Evolutionary conservation across 2,888 invertebrate species (phyloP), one percentile per base, ranked within the genome.

Genomic region (Idaea straminata): DNA sequence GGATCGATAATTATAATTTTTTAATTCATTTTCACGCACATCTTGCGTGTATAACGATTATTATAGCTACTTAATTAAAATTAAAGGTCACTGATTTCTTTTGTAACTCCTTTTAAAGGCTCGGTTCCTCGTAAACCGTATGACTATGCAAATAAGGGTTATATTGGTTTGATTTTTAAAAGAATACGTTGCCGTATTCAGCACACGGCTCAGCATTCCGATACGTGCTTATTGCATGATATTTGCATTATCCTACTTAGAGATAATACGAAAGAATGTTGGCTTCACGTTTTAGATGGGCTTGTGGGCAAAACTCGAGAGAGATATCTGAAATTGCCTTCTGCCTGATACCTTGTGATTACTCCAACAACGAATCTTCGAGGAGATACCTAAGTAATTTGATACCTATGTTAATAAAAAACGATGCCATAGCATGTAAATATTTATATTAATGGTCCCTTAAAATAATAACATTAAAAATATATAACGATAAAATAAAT

Each of bases 171-270:
- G 65, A 66, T 61, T 61, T 69, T 69, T 62, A 71, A 69, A 70
- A 70, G 65, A 66, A 67, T 68, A 64, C 69, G 65, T 70, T 70
- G 70, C 66, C 47, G 47, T 47, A 83, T 82, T 82, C 78, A 77
- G 81, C 77, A 82, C 81, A 76, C 74, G 77, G 79, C 77, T 77
- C 77, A 79, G 84, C 88, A 89, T 89, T 88, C 88, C 86, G 69
- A 79, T 76, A 64, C 80, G 86, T 85, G 78, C 86, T 74, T 83
- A 81, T 85, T 83, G 81, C 79, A 73, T 82, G 82, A 83, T 83
- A 88, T 88, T 88, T 86, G 84, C 87, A 84, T 86, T 47, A 5
- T 47, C 47, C 47, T 47, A 47, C 47, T 62, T 76, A 75, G 78
- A 74, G 67, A 47, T 47, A 47, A 47, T 47, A 47, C 47, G 47